A percentile compares a stretch with the other conserved stretches of the same genome.
Evolutionary conservation across 92 coral and sea anemone genomes (phyloP).

Genomic region (Parazoanthus darwini): DNA sequence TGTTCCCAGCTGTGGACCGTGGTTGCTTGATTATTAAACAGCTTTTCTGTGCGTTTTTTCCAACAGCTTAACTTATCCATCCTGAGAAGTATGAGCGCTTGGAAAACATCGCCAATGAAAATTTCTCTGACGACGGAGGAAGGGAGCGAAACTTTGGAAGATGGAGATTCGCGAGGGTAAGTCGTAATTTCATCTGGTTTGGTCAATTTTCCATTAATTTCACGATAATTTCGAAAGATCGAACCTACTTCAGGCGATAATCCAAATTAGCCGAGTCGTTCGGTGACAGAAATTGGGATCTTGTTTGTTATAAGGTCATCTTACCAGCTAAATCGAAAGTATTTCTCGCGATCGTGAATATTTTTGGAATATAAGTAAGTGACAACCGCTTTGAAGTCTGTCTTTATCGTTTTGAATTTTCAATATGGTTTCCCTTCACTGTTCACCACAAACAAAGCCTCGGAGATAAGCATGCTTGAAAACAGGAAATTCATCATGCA

Average conservation of each 20-base stretch:
- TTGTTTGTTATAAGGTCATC: neutral
- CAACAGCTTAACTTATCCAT: slow-evolving; percentile 70
- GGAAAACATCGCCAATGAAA: slow-evolving; percentile 73
- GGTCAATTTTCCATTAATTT: neutral
- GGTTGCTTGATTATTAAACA: slow-evolving; percentile 8
- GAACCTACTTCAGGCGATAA: neutral
- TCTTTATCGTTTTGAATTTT: neutral
- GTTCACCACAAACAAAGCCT: slow-evolving; percentile 1
- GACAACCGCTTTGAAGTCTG: neutral
- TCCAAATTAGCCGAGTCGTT: neutral
- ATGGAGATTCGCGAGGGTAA: slow-evolving; percentile 35
- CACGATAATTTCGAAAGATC: neutral
- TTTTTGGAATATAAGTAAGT: neutral
- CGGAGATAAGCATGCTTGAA: neutral
- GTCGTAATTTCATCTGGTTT: neutral
- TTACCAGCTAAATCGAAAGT: no score
- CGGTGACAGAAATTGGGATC: neutral
- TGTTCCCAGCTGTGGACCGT: neutral
- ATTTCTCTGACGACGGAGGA: slow-evolving; percentile 86
- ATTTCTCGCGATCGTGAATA: neutral
- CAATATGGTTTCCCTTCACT: neutral
- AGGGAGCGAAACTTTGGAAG: slow-evolving; percentile 57
- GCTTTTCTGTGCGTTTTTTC: neutral
- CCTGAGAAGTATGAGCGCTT: slow-evolving; percentile 69
- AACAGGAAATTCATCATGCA: neutral